These are phyloP conservation scores for Cantharis nigra DNA, from an alignment of 2,888 invertebrate genomes.

Conservation along the genomic window DNA sequence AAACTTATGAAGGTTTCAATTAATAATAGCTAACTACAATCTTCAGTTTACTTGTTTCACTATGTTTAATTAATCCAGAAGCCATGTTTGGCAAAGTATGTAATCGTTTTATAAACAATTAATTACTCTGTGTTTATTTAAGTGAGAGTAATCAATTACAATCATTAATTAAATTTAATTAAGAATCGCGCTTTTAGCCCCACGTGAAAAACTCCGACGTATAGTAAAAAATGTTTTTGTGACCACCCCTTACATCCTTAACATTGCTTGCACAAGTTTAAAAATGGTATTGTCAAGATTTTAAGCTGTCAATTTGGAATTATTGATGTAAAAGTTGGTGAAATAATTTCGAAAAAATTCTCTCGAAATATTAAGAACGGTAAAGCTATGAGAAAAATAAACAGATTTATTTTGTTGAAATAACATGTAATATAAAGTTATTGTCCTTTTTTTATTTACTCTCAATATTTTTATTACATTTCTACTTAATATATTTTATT, in stretches of 20 bases:
- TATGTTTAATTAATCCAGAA: background rate
- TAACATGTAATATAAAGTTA: background rate
- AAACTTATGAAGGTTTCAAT: conserved; percentile 34
- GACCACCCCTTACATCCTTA: background rate
- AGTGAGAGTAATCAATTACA: background rate
- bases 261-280: background rate
- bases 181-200: background rate
- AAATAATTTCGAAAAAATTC: background rate
- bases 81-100: background rate
- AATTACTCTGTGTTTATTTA: background rate
- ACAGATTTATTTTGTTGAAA: background rate
- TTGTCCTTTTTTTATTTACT: background rate
- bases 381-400: background rate
- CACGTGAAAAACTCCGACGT: background rate
- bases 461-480: background rate
- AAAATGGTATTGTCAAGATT: background rate
- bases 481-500: background rate
- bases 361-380: background rate
- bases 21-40: conserved; percentile 25
- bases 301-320: background rate
- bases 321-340: background rate
- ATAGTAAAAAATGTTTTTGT: background rate
- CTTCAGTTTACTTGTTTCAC: background rate
- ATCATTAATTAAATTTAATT: background rate
- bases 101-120: background rate